A percentile compares a stretch with the other conserved stretches of the same genome.
These are phyloP conservation scores for Salvelinus fontinalis DNA, from an alignment of 2,113 vertebrate genomes.

Conservation along the genomic window DNA sequence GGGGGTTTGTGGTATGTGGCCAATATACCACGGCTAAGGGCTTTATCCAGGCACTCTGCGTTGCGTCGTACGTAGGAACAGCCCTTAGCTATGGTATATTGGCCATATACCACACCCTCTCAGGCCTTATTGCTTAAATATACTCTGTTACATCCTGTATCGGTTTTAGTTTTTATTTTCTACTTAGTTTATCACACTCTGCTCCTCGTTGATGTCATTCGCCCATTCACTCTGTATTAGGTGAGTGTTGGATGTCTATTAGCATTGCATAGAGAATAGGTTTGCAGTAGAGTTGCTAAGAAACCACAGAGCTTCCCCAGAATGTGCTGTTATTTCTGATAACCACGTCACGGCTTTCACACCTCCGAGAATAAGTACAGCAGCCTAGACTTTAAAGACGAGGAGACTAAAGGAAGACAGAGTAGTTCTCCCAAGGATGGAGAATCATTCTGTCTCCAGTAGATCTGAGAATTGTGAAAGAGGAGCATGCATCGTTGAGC, in stretches of 20 bases:
- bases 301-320: conserved; percentile 64
- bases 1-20: too few species aligned
- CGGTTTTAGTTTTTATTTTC: background rate
- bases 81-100: too few species aligned
- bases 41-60: too few species aligned
- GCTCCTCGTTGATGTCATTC: background rate
- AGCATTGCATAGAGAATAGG: conserved; percentile 44
- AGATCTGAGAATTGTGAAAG: background rate
- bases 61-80: too few species aligned
- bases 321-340: conserved; percentile 73
- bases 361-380: conserved; percentile 67
- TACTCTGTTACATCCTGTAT: background rate
- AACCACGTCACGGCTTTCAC: conserved; percentile 70
- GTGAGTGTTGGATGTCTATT: conserved; percentile 49
- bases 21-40: too few species aligned
- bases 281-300: conserved; percentile 70
- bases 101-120: too few species aligned
- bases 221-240: conserved; percentile 20
- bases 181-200: background rate
- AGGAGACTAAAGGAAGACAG: conserved; percentile 2
- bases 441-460: background rate
- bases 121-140: too few species aligned
- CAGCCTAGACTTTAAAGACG: conserved; percentile 44
- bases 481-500: background rate
- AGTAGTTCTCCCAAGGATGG: conserved; percentile 6